phyloP scores from a whole-genome alignment of 2,888 invertebrate genomes.

The Nymphalis urticae region DNA sequence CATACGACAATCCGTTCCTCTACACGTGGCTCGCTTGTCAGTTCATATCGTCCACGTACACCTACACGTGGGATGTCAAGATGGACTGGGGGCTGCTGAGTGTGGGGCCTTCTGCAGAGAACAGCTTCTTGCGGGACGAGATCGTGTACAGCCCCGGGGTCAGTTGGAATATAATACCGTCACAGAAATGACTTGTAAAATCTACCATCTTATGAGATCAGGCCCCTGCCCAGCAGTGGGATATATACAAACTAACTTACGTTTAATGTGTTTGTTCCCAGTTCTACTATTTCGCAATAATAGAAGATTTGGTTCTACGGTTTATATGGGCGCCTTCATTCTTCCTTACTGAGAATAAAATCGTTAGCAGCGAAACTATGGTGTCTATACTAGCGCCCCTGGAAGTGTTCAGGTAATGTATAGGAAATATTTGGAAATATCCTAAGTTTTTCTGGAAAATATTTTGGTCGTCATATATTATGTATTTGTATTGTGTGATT shows the following conservation, averaged over 20 bases:
- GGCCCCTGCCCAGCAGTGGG: neutral
- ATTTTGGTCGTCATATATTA: too few relatives aligned
- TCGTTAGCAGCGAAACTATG: slow-evolving; percentile 90
- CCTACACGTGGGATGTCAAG: slow-evolving; percentile 98
- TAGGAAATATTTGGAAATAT: too few relatives aligned
- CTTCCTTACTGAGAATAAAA: slow-evolving; percentile 89
- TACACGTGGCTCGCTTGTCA: slow-evolving; percentile 94
- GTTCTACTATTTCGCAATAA: slow-evolving; percentile 97
- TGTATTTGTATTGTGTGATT: too few relatives aligned
- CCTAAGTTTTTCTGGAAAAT: too few relatives aligned
- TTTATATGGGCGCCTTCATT: slow-evolving; percentile 97
- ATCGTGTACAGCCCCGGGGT: slow-evolving; percentile 96
- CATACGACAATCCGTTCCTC: slow-evolving; percentile 90
- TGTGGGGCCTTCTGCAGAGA: slow-evolving; percentile 91
- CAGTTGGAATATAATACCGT: slow-evolving; percentile 51
- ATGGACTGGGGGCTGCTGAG: slow-evolving; percentile 99
- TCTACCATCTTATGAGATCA: too few relatives aligned
- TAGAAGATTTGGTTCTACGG: slow-evolving; percentile 95
- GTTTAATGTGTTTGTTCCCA: slow-evolving; percentile 60
- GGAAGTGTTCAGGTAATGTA: slow-evolving; percentile 90
- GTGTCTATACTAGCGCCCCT: slow-evolving; percentile 90
- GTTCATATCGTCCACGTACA: slow-evolving; percentile 94
- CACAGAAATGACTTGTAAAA: neutral
- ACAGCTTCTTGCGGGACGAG: slow-evolving; percentile 95
- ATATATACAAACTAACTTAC: too few relatives aligned